phyloP scores from a whole-genome alignment of 2,113 vertebrate species.

The Rhinogobius similis region DNA sequence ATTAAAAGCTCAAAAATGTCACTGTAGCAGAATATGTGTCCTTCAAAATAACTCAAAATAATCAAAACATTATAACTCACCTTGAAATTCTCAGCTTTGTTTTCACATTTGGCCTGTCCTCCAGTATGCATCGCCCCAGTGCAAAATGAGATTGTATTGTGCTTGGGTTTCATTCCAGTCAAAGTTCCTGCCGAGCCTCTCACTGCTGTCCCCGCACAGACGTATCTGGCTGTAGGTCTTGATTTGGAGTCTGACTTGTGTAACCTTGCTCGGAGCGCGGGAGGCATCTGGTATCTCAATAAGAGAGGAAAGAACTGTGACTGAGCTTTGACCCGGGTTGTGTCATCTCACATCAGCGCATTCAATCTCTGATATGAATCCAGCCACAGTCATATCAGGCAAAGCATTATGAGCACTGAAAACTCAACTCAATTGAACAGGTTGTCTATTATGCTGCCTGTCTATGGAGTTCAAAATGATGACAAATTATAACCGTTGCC shows the following conservation, averaged over 20 bases:
- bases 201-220: not conserved
- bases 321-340: not conserved
- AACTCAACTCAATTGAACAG: too few species aligned
- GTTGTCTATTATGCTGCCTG: too few species aligned
- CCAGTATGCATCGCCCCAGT: too few species aligned
- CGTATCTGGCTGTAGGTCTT: not conserved
- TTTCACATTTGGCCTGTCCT: too few species aligned
- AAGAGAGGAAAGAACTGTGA: not conserved
- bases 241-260: conserved; percentile 1
- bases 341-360: not conserved
- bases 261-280: not conserved
- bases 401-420: not conserved
- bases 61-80: too few species aligned
- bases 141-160: not conserved
- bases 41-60: too few species aligned
- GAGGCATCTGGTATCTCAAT: conserved; percentile 1
- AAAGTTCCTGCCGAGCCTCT: not conserved
- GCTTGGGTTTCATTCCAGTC: not conserved
- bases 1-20: too few species aligned
- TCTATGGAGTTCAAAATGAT: too few species aligned
- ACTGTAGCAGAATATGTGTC: too few species aligned
- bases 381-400: not conserved
- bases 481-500: too few species aligned
- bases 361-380: not conserved
- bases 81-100: too few species aligned